Evolutionary conservation across 2,888 invertebrate species (phyloP), one percentile per base, ranked within the genome.

Genomic region (Leptodirus hochenwartii): DNA sequence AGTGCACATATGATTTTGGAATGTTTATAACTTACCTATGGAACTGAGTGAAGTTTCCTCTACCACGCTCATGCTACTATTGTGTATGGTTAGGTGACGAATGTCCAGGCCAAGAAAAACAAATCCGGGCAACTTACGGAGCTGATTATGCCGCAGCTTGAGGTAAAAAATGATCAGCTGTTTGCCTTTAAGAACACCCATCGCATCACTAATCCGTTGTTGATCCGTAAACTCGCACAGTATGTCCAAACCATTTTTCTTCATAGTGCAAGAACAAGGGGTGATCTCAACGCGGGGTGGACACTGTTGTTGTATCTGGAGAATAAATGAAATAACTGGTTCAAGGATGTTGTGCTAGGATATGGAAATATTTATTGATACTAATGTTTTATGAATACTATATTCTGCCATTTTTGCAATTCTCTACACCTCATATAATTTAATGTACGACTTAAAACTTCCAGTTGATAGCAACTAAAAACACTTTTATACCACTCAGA

Each of bases 31-130:
- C 9, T 64, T 54, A 82, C 82, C 84, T 42, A 88, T 73, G 22
- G 85, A 85, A 50, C 81, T 81, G 29, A 90, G 64, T 1, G 87
- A 82, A 8, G 80, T 74, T 49, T 84, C 81, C 49, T 87, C 87
- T 34, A 88, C 76, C 29, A 79, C 78, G 15, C 81, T 81, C 43
- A 88, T 58, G 47, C 81, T 85, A 55, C 84, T 85, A 56, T 81
- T 85, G 51, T 81, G 84, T 33, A 87, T 81, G 12, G 84, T 82
- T 31, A 88, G 64, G 47, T 88, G 87, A 38, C 79, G 75, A 41
- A 88, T 85, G 47, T 84, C 81, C 48, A 88, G 61, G 4, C 84
- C 84, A 34, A 87, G 65, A 55, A 87, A 85, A 36, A 87, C 72
- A 51, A 81, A 85, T 30, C 81, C 78, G 35, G 82, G 81, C 30